Percentiles rank a stretch among this genome's conserved stretches.
Conservation (phyloP, 2,888 invertebrate species). For the Leuctra nigra region DNA sequence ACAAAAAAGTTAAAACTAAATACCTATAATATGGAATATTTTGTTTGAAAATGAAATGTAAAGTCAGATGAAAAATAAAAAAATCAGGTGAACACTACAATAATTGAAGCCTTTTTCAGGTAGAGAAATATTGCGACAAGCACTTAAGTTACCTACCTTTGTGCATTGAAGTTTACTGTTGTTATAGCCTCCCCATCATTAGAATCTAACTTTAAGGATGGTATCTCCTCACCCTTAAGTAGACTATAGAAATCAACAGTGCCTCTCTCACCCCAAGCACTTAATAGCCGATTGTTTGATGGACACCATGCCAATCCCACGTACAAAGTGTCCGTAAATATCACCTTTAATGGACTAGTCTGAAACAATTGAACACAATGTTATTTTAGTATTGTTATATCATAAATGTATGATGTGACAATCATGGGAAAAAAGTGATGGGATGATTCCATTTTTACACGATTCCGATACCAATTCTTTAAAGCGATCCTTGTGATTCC, state of each 20-base stretch:
- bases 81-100: background rate
- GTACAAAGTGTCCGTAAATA: conserved; percentile 15
- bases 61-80: background rate
- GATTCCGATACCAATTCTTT: no score
- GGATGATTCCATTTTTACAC: no score
- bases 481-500: no score
- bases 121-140: background rate
- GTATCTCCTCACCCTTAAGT: background rate
- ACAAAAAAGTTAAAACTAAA: no score
- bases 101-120: background rate
- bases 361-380: no score
- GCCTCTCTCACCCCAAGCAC: conserved; percentile 18
- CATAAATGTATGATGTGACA: no score
- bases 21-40: no score
- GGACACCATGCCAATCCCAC: conserved; percentile 21
- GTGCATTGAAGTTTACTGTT: conserved; percentile 13
- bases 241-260: conserved; percentile 12
- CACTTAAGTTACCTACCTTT: conserved; percentile 5
- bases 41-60: no score
- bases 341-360: conserved; percentile 18
- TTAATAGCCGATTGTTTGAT: conserved; percentile 1
- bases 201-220: conserved; percentile 1
- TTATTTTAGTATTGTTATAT: no score
- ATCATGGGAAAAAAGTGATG: no score
- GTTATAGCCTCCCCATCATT: conserved; percentile 8